phyloP scores from a whole-genome alignment of 2,888 invertebrate species.

The Orchesellides sinensis region DNA sequence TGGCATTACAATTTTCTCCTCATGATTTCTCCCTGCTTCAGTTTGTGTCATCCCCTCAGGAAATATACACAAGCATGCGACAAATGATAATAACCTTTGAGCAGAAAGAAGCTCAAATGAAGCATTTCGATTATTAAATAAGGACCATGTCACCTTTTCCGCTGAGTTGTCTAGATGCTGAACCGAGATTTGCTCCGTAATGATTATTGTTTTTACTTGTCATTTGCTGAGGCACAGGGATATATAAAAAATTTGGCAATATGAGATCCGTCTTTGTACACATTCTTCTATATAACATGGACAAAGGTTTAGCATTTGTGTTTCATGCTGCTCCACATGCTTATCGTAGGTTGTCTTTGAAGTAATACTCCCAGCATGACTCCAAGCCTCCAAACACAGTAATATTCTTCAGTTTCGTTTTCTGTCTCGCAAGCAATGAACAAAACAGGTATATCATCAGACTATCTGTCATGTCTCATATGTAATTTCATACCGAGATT shows the following conservation, averaged over 20 bases:
- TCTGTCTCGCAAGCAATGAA: slow-evolving; percentile 5
- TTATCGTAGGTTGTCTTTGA: too few species aligned
- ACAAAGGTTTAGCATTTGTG: background rate
- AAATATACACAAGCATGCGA: background rate
- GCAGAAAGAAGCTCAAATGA: too few species aligned
- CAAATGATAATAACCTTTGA: too few species aligned
- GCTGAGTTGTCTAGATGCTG: too few species aligned
- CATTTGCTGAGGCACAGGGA: background rate
- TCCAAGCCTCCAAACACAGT: slow-evolving; percentile 7
- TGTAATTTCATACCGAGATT: slow-evolving; percentile 36
- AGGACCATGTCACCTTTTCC: slow-evolving; percentile 37
- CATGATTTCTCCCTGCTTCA: background rate
- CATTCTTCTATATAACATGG: too few species aligned
- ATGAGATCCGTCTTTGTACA: background rate
- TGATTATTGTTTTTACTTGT: too few species aligned
- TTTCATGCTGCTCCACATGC: background rate
- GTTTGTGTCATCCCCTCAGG: background rate
- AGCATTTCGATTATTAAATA: too few species aligned
- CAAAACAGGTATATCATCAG: slow-evolving; percentile 30
- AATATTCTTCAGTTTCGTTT: slow-evolving; percentile 1
- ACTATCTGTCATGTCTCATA: slow-evolving; percentile 26
- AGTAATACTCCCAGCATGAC: slow-evolving; percentile 32
- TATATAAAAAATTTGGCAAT: slow-evolving; percentile 13
- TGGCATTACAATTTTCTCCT: slow-evolving; percentile 48
- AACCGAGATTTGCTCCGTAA: slow-evolving; percentile 32